Evolutionary conservation across 2,113 vertebrate species (phyloP).

Genomic region (Syngnathus typhle): DNA sequence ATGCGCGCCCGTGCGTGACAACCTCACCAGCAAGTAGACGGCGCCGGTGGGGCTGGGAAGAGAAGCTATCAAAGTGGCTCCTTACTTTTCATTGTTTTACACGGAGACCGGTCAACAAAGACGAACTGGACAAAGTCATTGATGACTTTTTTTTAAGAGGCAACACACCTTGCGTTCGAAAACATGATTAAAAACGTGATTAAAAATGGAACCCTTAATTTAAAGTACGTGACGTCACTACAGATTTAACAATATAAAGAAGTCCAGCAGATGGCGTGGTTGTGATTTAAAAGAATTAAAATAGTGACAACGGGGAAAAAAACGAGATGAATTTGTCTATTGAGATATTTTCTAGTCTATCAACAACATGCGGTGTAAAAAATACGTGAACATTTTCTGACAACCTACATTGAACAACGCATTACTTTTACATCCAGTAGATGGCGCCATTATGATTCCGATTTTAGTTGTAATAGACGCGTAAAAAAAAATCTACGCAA

Average conservation of each 20-base stretch:
- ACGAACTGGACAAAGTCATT: background rate
- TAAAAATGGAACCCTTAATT: no score
- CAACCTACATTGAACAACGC: background rate
- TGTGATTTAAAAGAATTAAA: background rate
- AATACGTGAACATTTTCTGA: background rate
- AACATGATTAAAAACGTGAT: background rate
- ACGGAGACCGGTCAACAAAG: background rate
- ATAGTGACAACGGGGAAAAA: no score
- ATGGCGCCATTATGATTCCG: background rate
- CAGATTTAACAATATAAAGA: background rate
- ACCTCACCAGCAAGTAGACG: background rate
- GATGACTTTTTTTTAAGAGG: background rate
- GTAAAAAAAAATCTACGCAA: background rate
- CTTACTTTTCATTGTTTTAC: background rate
- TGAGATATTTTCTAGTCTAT: no score
- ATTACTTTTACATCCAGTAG: background rate
- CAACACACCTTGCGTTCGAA: background rate
- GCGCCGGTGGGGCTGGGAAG: background rate
- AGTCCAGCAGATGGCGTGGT: background rate
- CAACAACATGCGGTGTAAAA: no score
- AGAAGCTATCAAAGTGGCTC: background rate
- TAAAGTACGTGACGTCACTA: background rate
- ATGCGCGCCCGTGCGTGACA: background rate
- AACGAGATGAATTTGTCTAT: no score
- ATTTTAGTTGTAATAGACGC: background rate